Base-by-base conservation (phyloP, 2,888 invertebrate genomes). In the Nomada goodeniana region DNA sequence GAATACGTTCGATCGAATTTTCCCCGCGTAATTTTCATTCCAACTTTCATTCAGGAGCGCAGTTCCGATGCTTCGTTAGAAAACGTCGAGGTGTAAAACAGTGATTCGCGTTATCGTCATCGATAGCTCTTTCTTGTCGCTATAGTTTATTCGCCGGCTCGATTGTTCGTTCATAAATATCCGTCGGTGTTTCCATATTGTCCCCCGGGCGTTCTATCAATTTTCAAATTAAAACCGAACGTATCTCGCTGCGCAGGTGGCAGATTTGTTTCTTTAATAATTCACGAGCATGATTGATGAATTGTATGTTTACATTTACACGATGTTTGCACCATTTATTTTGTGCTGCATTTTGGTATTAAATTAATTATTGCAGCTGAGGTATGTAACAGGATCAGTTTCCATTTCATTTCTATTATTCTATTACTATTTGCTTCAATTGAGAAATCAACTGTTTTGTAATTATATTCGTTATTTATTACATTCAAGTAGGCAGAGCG, bases 1-100 rank as follows among this genome's bases (percentile, higher is more conserved):
- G 53, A 29, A 42, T 36, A 26, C 52, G 9, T 42, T 0, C 44
- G 11, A 5, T 20, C n/a, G 36, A 44, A 55, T 73, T 80, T 64
- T 63, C 60, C 26, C 18, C 53, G 20, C 20, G 47, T 20, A 55
- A 61, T 68, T 73, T 53, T 73, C 73, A 81, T 80, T 81, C 69
- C 36, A 70, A 75, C 68, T 74, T 60, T 76, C 60, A 29, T 23
- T 18, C 50, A 18, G 4, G 13, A 15, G 59, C n/a, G 23, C 15
- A n/a, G 52, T 47, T 13, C 29, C 65, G 18, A 11, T 15, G 18
- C 53, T 60, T 69, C 23, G 80, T 80, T 69, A 63, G 73, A 77
- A 80, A 79, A 55, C 70, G 60, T 23, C 47, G 10, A 60, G 47
- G 59, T 42, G 65, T 42, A 44, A 71, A 67, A 77, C 47, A 47